Base-by-base conservation (phyloP, 2,888 invertebrate species). In the Nematopogon swammerdamellus region DNA sequence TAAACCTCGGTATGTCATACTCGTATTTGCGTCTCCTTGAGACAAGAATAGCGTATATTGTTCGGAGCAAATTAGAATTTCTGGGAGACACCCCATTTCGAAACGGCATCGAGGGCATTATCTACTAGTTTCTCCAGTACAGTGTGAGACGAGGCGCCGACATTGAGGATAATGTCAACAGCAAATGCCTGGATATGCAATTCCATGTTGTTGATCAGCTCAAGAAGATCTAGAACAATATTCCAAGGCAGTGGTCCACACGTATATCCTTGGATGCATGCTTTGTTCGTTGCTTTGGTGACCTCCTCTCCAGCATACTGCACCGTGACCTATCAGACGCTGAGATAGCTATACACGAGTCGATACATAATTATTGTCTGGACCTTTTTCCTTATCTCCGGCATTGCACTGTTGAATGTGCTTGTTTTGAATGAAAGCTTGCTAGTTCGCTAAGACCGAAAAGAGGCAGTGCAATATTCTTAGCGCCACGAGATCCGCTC, bases 201-300 rank as follows among this genome's bases (percentile, higher is more conserved):
- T 2, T 43, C 46, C 0, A 14, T 8, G 0, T 14, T n/a, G 0
- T 51, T 45, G 1, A 50, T 3, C 1, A 18, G 14, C 1, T 44
- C 19, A 0, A 57, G 45, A 0, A 57, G 51, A 36, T 58, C 53
- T 8, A 58, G 49, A 1, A 52, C 18, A 1, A 57, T 1, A 44
- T 58, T 56, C 56, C 57, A 57, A 1, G 57, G 18, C 1, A 51
- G 29, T 0, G 57, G 57, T 1, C 57, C 56, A 8, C 53, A 48
- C 1, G 49, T 56, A 0, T 53, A 53, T 0, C 55, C 55, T 18
- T 55, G 57, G 1, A 57, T 50, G 19, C 55, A 56, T 4, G 53
- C 55, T 8, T 53, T 57, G 4, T 48, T 49, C 3, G 50, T 57
- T 1, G 11, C 11, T 18, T 20, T 55, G 1, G 2, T 18, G 8